Percentiles rank a stretch among this genome's conserved stretches.
These are phyloP conservation scores for Ailurus styani DNA, from an alignment of 2,113 vertebrate species.

Conservation along the genomic window DNA sequence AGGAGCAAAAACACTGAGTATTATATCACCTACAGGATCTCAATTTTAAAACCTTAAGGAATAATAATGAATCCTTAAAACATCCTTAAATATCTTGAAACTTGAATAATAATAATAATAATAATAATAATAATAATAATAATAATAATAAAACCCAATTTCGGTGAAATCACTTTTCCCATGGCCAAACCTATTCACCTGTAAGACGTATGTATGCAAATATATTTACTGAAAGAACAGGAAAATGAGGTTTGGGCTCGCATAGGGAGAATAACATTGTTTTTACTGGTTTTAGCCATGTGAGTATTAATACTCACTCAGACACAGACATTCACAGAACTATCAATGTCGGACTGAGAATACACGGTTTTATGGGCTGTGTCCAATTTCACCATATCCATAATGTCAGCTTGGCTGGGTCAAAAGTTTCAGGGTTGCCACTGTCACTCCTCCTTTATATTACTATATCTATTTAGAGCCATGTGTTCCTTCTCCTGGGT, in stretches of 20 bases:
- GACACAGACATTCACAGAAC: not conserved
- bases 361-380: not conserved
- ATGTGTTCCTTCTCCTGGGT: not conserved
- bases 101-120: not conserved
- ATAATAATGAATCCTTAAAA: not conserved
- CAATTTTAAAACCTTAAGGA: not conserved
- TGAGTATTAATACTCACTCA: not conserved
- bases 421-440: not conserved
- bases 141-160: not conserved
- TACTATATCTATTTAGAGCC: not conserved
- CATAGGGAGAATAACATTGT: not conserved
- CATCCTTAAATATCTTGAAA: not conserved
- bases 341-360: not conserved
- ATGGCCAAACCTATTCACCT: not conserved
- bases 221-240: not conserved
- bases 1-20: not conserved
- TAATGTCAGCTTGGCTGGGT: not conserved
- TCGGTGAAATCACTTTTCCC: not conserved
- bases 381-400: not conserved
- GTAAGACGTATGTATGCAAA: not conserved
- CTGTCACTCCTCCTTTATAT: not conserved
- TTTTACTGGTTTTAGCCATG: not conserved
- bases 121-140: too few relatives aligned
- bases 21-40: not conserved
- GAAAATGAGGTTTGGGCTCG: not conserved